phyloP scores from a whole-genome alignment of 2,113 vertebrate species.

The Ailuropoda melanoleuca region DNA sequence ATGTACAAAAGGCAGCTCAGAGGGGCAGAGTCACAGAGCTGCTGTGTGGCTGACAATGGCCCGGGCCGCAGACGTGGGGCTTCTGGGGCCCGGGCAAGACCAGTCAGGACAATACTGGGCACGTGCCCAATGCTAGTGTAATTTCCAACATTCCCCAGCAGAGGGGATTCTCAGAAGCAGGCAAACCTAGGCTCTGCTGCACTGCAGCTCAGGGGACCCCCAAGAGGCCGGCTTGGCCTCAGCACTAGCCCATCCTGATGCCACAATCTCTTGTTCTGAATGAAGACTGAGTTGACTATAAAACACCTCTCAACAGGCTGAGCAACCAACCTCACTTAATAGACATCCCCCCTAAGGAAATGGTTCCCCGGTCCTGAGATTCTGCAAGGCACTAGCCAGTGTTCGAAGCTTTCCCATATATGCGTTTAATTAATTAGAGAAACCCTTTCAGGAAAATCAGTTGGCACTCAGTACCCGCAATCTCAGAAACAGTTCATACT shows the following conservation, averaged over 20 bases:
- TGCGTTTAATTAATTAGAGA: background rate
- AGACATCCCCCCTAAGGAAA: background rate
- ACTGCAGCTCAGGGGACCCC: background rate
- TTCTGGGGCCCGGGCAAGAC: background rate
- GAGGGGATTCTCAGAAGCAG: background rate
- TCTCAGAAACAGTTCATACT: background rate
- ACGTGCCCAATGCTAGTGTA: fast-evolving
- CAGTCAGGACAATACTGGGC: background rate
- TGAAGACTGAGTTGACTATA: background rate
- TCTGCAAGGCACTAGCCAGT: background rate
- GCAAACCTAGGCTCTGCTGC: background rate
- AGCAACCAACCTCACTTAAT: background rate
- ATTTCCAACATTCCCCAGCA: background rate
- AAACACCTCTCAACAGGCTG: background rate
- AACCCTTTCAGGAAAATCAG: background rate
- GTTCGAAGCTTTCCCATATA: background rate
- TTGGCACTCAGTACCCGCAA: background rate
- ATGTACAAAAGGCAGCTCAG: background rate
- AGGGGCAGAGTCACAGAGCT: background rate
- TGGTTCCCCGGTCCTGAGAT: no score
- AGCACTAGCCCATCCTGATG: background rate
- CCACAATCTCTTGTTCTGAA: background rate
- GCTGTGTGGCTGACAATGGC: background rate
- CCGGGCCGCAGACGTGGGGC: background rate
- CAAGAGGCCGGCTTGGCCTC: background rate